Conservation (phyloP, 2,888 invertebrate genomes). For the Disparrhopalites patrizii region DNA sequence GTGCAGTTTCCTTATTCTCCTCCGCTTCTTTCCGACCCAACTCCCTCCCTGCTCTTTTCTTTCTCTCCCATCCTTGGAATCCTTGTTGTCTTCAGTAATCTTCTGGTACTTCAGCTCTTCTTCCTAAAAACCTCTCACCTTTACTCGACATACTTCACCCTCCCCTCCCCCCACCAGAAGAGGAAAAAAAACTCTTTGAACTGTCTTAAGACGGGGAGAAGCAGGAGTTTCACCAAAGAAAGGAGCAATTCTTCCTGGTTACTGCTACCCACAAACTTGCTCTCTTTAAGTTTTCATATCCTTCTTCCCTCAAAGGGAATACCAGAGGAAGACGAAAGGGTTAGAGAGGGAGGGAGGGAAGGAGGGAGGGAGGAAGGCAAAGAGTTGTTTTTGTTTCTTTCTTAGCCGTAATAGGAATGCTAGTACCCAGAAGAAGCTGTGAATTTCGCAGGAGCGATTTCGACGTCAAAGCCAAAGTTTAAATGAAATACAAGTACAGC, state of each 20-base stretch:
- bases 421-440: too few species aligned
- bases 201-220: background rate
- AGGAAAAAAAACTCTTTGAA: too few species aligned
- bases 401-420: too few species aligned
- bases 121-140: too few species aligned
- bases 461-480: background rate
- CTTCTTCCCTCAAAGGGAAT: conserved; percentile 5
- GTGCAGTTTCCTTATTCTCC: background rate
- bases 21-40: too few species aligned
- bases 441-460: too few species aligned
- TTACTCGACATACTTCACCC: background rate
- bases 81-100: too few species aligned
- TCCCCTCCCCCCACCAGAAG: too few species aligned
- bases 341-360: too few species aligned
- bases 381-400: conserved; percentile 2
- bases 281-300: conserved; percentile 22
- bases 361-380: background rate
- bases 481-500: conserved; percentile 5
- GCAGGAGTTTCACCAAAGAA: conserved; percentile 6
- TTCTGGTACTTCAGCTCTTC: too few species aligned
- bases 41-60: background rate
- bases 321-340: too few species aligned
- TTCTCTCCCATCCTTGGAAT: background rate
- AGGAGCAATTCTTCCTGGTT: conserved; percentile 18
- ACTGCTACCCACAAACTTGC: conserved; percentile 20